Conservation (phyloP, 2,797 vertebrate genomes). For the Yasuhikotakia modesta region DNA sequence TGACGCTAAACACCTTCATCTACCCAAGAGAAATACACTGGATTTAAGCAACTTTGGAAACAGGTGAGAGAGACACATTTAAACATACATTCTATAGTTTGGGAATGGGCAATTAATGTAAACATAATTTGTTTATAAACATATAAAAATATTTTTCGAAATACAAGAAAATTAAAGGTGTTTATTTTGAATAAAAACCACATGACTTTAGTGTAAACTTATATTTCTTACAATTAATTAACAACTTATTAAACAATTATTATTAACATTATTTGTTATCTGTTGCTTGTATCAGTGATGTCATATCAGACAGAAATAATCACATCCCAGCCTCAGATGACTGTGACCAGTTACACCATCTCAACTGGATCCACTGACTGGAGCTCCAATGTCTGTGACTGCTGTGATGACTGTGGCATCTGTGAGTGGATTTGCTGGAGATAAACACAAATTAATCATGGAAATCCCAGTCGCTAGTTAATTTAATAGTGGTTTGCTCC, state of each 20-base stretch:
- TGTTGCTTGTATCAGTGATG: conserved; percentile 66
- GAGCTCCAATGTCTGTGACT: conserved; percentile 76
- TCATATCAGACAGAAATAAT: conserved; percentile 73
- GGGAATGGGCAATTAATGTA: not conserved
- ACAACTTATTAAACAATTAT: not conserved
- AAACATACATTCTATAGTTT: not conserved
- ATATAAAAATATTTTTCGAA: no score
- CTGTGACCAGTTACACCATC: conserved; percentile 55
- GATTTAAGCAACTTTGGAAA: not conserved
- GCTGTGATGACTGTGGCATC: conserved; percentile 79
- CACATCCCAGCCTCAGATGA: conserved; percentile 73
- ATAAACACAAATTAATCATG: not conserved
- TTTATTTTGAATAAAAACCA: no score
- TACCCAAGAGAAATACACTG: conserved; percentile 40
- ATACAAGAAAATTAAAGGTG: no score
- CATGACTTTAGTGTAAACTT: not conserved
- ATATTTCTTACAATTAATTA: not conserved
- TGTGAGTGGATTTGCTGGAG: conserved; percentile 65
- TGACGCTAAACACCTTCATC: conserved; percentile 9
- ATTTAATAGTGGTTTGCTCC: not conserved
- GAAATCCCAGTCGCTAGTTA: not conserved
- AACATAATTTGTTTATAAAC: no score
- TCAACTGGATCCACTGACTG: conserved; percentile 66
- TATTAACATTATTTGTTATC: not conserved
- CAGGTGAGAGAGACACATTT: conserved; percentile 18